phyloP scores from a whole-genome alignment of 2,113 vertebrate genomes.

The Philantomba maxwellii region DNA sequence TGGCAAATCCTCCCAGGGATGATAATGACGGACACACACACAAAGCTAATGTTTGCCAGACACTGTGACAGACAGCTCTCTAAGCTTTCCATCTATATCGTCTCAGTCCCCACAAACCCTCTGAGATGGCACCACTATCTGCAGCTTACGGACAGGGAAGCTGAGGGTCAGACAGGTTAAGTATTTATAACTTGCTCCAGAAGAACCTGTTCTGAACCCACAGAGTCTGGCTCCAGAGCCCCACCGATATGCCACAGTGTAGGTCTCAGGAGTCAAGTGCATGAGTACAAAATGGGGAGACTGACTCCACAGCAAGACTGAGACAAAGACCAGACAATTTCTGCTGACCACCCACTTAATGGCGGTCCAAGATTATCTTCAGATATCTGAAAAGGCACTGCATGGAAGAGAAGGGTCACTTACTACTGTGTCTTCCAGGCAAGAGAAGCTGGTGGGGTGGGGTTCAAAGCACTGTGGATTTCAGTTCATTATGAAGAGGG shows the following conservation, averaged over 20 bases:
- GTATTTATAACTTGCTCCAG: background rate
- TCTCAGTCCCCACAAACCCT: background rate
- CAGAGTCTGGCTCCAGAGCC: background rate
- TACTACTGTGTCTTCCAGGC: background rate
- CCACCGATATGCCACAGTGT: rapidly evolving
- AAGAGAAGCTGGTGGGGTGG: background rate
- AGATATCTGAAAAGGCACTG: background rate
- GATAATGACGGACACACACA: background rate
- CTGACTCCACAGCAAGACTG: background rate
- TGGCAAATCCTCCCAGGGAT: background rate
- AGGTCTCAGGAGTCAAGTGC: background rate
- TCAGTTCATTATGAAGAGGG: background rate
- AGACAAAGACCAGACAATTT: background rate
- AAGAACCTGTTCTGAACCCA: background rate
- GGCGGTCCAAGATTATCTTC: background rate
- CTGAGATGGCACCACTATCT: background rate
- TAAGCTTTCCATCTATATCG: background rate
- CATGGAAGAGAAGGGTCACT: background rate
- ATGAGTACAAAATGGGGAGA: background rate
- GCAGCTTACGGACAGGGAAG: background rate
- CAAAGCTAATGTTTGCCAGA: background rate
- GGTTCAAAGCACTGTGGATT: background rate
- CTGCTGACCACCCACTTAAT: background rate
- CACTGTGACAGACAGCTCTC: background rate
- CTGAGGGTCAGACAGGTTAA: background rate